These are phyloP conservation scores for Sarotherodon lohbergeri DNA, from an alignment of 2,113 vertebrate genomes.

Conservation along the genomic window DNA sequence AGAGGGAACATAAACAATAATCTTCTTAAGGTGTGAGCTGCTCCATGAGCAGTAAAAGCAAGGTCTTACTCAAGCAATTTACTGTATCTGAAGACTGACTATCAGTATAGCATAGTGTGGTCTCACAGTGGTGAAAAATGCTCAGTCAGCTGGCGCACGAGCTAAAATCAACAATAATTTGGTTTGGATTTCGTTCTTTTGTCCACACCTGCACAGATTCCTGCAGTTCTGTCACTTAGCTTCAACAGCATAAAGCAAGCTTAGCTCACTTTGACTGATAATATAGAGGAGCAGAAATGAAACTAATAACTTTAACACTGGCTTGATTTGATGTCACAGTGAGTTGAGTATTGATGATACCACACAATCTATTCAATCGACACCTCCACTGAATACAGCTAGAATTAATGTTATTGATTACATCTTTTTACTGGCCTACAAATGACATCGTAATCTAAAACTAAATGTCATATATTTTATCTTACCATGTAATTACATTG, in stretches of 20 bases:
- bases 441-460: not conserved
- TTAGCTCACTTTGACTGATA: not conserved
- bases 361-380: not conserved
- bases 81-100: not conserved
- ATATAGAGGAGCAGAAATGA: not conserved
- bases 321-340: not conserved
- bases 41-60: conserved; percentile 10
- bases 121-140: not conserved
- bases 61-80: conserved; percentile 19
- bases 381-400: not conserved
- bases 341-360: not conserved
- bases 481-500: not conserved
- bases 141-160: not conserved
- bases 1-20: conserved; percentile 42
- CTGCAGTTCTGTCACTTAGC: not conserved
- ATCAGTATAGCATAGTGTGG: not conserved
- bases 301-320: not conserved
- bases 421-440: not conserved
- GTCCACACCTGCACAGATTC: not conserved
- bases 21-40: conserved; percentile 41
- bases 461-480: not conserved
- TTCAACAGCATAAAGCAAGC: not conserved
- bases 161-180: not conserved
- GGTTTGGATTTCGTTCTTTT: not conserved
- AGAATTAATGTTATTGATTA: not conserved